Percentiles rank a stretch among this genome's conserved stretches.
Evolutionary conservation across 2,113 vertebrate genomes (phyloP).

Genomic region (Chiloscyllium plagiosum): DNA sequence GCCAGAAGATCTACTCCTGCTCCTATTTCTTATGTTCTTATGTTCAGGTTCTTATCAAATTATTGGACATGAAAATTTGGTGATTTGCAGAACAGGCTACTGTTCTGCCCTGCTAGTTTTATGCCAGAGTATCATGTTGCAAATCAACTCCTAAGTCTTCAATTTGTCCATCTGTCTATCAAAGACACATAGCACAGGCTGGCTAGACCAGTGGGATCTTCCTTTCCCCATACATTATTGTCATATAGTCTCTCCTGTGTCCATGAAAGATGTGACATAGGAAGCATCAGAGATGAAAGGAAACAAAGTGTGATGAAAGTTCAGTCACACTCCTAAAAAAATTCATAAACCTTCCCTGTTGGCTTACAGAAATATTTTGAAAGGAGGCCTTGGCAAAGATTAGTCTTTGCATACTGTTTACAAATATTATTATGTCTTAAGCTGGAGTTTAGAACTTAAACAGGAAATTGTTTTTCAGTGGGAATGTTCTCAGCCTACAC

Average conservation of each 20-base stretch:
- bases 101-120: background rate
- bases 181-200: background rate
- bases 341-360: background rate
- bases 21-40: too few relatives aligned
- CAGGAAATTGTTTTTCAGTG: slow-evolving; percentile 39
- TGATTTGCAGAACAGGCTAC: background rate
- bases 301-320: background rate
- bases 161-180: background rate
- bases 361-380: background rate
- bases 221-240: background rate
- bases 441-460: slow-evolving; percentile 33
- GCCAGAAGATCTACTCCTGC: too few relatives aligned
- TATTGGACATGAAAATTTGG: background rate
- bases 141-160: background rate
- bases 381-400: background rate
- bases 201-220: background rate
- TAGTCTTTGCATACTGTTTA: background rate
- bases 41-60: background rate
- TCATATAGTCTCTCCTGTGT: background rate
- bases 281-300: background rate
- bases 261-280: background rate
- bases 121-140: background rate
- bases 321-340: background rate
- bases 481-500: slow-evolving; percentile 11
- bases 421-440: slow-evolving; percentile 39